These are phyloP conservation scores for Ectobius pallidus DNA, from an alignment of 2,888 invertebrate genomes.

Conservation along the genomic window DNA sequence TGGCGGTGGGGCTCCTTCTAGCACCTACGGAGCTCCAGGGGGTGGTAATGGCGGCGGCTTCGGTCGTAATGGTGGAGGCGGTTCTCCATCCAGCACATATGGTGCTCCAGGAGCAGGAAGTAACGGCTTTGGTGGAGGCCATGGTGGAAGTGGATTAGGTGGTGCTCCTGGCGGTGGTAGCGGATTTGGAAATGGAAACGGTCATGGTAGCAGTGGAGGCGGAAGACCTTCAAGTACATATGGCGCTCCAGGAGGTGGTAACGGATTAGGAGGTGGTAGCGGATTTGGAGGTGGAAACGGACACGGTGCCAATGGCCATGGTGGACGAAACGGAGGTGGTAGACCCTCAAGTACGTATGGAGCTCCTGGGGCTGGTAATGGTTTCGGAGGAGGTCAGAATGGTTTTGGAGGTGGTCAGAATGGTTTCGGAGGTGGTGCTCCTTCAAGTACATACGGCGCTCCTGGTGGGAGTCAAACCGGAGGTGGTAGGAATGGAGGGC, in stretches of 20 bases:
- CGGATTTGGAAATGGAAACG: constrained; percentile 12
- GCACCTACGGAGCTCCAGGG: constrained; percentile 34
- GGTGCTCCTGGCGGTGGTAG: constrained; percentile 20
- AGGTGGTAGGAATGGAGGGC: constrained; percentile 5
- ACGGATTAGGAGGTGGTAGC: constrained; percentile 37
- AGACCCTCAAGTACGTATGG: constrained; percentile 25
- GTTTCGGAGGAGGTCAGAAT: constrained; percentile 17
- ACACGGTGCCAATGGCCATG: no score
- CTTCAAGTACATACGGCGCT: constrained; percentile 38
- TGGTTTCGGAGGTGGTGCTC: constrained; percentile 29
- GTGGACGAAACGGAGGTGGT: not conserved
- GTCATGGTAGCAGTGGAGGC: constrained; percentile 1
- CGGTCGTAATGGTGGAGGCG: constrained; percentile 15
- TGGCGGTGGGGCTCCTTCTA: constrained; percentile 30
- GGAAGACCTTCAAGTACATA: constrained; percentile 35
- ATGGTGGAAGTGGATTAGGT: not conserved
- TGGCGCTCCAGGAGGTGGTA: constrained; percentile 28
- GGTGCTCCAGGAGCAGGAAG: constrained; percentile 32
- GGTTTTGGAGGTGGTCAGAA: constrained; percentile 9
- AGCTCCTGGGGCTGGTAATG: constrained; percentile 3
- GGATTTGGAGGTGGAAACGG: constrained; percentile 28
- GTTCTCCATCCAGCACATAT: constrained; percentile 35
- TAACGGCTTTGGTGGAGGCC: not conserved
- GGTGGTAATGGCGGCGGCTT: constrained; percentile 7
- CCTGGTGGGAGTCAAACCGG: constrained; percentile 31